Percentiles rank a stretch among this genome's conserved stretches.
Conservation (phyloP, 2,888 invertebrate genomes). For the Drosophila trichaetosa region DNA sequence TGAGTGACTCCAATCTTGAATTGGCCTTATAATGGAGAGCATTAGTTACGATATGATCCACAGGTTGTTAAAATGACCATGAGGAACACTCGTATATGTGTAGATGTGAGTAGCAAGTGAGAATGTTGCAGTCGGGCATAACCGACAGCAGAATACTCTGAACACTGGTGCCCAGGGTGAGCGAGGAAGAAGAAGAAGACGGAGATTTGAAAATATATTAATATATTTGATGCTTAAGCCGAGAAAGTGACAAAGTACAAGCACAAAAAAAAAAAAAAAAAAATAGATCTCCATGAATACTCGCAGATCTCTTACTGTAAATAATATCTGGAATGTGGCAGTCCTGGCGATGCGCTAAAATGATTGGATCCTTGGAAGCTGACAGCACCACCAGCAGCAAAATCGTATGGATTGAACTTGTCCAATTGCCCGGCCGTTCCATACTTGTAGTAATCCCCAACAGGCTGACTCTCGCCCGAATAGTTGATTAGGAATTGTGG, state of each 20-base stretch:
- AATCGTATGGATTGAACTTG: slow-evolving; percentile 20
- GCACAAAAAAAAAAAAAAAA: slow-evolving; percentile 16
- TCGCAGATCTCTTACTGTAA: slow-evolving; percentile 7
- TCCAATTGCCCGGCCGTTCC: neutral
- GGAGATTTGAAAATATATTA: slow-evolving; percentile 18
- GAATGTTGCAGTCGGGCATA: neutral
- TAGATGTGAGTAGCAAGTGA: neutral
- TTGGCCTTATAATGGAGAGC: neutral
- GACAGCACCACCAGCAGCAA: neutral
- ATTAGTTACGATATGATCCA: neutral
- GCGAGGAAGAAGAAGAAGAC: neutral
- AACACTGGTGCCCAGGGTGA: neutral
- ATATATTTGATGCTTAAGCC: slow-evolving; percentile 22
- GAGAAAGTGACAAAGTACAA: neutral
- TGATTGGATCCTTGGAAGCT: slow-evolving; percentile 18
- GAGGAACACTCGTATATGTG: neutral
- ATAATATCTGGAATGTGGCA: slow-evolving; percentile 42
- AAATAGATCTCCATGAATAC: neutral
- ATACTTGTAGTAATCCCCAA: slow-evolving; percentile 17
- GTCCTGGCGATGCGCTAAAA: slow-evolving; percentile 28
- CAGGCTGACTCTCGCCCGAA: slow-evolving; percentile 30
- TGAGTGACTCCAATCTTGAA: neutral
- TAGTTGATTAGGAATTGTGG: slow-evolving; percentile 44
- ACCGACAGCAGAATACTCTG: neutral
- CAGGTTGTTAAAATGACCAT: neutral